A percentile compares a stretch with the other conserved stretches of the same genome.
Evolutionary conservation across 2,888 invertebrate species (phyloP).

Genomic region (Volucella inflata): DNA sequence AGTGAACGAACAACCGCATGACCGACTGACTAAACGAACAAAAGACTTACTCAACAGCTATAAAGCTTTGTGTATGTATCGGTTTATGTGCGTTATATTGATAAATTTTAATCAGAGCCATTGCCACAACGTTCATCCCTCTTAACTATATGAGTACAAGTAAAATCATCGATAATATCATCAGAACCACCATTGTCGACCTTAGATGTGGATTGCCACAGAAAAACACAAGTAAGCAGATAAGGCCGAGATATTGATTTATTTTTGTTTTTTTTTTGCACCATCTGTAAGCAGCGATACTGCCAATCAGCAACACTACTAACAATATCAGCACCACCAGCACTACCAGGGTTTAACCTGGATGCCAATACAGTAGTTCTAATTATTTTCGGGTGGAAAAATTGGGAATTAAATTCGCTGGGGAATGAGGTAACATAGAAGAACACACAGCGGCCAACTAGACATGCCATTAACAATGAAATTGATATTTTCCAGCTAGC

Average conservation of each 20-base stretch:
- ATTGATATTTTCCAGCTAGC: conserved; percentile 40
- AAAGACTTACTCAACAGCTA: no score
- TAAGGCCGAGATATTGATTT: conserved; percentile 65
- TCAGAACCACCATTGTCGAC: conserved; percentile 21
- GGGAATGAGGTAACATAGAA: not conserved
- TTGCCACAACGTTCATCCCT: not conserved
- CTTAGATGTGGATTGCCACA: conserved; percentile 35
- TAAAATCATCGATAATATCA: conserved; percentile 25
- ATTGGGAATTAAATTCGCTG: not conserved
- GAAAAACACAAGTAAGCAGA: conserved; percentile 64
- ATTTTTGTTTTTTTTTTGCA: conserved; percentile 55
- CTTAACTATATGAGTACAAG: not conserved
- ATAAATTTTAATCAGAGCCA: conserved; percentile 60
- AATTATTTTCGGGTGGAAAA: conserved; percentile 43
- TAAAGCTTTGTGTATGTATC: not conserved
- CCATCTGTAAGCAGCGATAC: conserved; percentile 8
- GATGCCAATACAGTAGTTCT: conserved; percentile 44
- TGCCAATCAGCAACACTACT: no score
- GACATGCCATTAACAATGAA: conserved; percentile 37
- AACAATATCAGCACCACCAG: no score
- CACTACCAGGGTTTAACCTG: conserved; percentile 23
- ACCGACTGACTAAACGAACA: no score
- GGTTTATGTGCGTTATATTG: conserved; percentile 48
- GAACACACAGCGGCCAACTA: conserved; percentile 26
- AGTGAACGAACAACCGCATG: no score